Base-by-base conservation (phyloP, 2,113 vertebrate genomes). In the Pedionomus torquatus region DNA sequence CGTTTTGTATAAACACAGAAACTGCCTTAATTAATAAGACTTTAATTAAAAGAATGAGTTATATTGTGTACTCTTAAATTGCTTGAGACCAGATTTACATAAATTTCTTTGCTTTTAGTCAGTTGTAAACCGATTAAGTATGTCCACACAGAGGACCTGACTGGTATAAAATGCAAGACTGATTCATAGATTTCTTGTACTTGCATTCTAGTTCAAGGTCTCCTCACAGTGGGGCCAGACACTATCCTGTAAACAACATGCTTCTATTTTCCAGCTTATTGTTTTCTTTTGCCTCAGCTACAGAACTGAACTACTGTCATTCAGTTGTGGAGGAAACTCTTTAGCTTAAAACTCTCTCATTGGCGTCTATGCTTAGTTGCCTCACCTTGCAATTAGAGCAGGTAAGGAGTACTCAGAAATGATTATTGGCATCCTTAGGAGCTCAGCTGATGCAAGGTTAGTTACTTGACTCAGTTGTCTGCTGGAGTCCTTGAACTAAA, bases 161-260 rank as follows among this genome's bases (percentile, higher is more conserved):
- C 35, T 70, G 70, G 72, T 55, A 54, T 20, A 79, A 91, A 95
- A 89, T 30, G 51, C 81, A 87, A 87, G 83, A 78, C 70, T 31
- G 37, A 58, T 65, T 95, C 33, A 57, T 49, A 46, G 46, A 76
- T 68, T 83, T 28, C 54, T 76, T 80, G 49, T 87, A 63, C 39
- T 82, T 78, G 72, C 57, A 68, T 66, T 85, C 58, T 44, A 82
- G 58, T 92, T 94, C 93, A 95, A 97, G 83, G 89, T 89, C 81
- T 95, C 66, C 63, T 82, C 0, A 0, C 37, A 63, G 46, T 72
- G 43, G 63, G 78, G 44, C 44, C 51, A 89, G 68, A 66, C 8
- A 1, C 37, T 39, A 18, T 83, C 31, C 74, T 79, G 33, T 80
- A 95, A 96, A 96, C 39, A 90, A 69, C 12, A 85, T 0, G 7